phyloP scores from a whole-genome alignment of 2,888 invertebrate species.

The Girardia tigrina region DNA sequence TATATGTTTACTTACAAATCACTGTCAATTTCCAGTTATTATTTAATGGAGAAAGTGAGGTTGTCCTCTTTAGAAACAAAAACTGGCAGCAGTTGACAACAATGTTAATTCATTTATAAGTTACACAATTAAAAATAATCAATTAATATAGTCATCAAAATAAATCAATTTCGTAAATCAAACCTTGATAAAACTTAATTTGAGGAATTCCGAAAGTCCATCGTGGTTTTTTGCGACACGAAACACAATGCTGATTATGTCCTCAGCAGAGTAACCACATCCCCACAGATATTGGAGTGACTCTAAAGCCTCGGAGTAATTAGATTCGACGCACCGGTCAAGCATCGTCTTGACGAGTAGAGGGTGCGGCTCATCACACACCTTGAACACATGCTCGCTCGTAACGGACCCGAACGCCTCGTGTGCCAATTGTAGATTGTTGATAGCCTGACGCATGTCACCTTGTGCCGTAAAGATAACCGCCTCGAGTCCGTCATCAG shows the following conservation, averaged over 20 bases:
- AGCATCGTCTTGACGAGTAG: slow-evolving; percentile 79
- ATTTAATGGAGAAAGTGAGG: too few species aligned
- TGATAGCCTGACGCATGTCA: slow-evolving; percentile 89
- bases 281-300: slow-evolving; percentile 74
- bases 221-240: slow-evolving; percentile 71
- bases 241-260: slow-evolving; percentile 84
- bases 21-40: too few species aligned
- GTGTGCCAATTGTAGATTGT: slow-evolving; percentile 56
- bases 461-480: slow-evolving; percentile 95
- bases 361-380: slow-evolving; percentile 97
- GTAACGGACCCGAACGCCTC: slow-evolving; percentile 82
- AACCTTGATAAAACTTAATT: slow-evolving; percentile 68
- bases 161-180: not conserved
- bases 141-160: too few species aligned
- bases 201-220: slow-evolving; percentile 64
- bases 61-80: too few species aligned
- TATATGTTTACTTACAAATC: too few species aligned
- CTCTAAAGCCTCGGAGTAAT: slow-evolving; percentile 72
- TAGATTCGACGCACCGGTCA: slow-evolving; percentile 63
- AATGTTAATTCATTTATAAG: too few species aligned
- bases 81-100: too few species aligned
- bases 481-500: slow-evolving; percentile 81
- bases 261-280: slow-evolving; percentile 87
- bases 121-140: too few species aligned
- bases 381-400: slow-evolving; percentile 82